A percentile compares a stretch with the other conserved stretches of the same genome.
These are phyloP conservation scores for Megaleporinus macrocephalus DNA, from an alignment of 2,113 vertebrate genomes.

Conservation along the genomic window DNA sequence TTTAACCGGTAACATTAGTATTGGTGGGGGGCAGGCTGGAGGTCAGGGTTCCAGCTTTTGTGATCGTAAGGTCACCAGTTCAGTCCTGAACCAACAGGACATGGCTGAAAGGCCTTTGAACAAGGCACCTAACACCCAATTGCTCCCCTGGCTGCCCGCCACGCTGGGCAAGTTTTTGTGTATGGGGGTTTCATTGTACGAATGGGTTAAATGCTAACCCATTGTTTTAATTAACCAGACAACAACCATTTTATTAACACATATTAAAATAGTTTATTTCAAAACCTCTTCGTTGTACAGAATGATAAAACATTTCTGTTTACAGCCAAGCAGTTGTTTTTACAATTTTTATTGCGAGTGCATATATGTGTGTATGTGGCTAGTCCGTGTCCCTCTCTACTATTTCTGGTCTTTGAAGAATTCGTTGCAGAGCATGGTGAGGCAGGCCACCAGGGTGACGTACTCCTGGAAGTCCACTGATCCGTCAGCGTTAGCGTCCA, in stretches of 20 bases:
- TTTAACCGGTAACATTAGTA: too few relatives aligned
- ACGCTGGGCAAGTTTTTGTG: too few relatives aligned
- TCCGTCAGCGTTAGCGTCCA: slow-evolving; percentile 71
- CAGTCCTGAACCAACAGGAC: too few relatives aligned
- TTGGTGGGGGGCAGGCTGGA: too few relatives aligned
- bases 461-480: slow-evolving; percentile 76
- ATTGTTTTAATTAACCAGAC: slow-evolving; percentile 3
- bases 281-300: slow-evolving; percentile 8
- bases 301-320: slow-evolving; percentile 3
- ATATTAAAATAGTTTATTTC: slow-evolving; percentile 48
- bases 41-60: too few relatives aligned
- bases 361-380: not conserved
- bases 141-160: too few relatives aligned
- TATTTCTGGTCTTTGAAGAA: slow-evolving; percentile 41
- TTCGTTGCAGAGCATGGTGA: slow-evolving; percentile 68
- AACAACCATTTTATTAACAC: slow-evolving; percentile 3
- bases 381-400: not conserved
- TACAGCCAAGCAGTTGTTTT: not conserved
- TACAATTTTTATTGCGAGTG: not conserved
- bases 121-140: too few relatives aligned
- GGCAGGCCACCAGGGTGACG: slow-evolving; percentile 58
- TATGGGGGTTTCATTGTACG: too few relatives aligned
- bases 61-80: too few relatives aligned
- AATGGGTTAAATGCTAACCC: too few relatives aligned
- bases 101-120: too few relatives aligned